Percentiles rank a stretch among this genome's conserved stretches.
Evolutionary conservation across 2,888 invertebrate genomes (phyloP).

Genomic region (Drosophila setosimentum): DNA sequence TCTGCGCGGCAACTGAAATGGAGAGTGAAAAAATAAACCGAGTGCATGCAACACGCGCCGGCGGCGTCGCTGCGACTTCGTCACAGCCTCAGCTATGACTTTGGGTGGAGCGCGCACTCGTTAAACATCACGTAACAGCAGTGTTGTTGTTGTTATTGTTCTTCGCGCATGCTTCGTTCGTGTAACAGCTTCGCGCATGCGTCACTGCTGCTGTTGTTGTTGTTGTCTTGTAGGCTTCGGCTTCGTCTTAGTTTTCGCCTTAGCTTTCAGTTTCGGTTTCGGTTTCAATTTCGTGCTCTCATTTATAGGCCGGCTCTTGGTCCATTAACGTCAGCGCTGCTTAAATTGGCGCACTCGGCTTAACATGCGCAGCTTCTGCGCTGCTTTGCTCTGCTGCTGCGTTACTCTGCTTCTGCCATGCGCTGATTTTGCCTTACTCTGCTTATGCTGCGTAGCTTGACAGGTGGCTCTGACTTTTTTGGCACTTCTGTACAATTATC

Average conservation of each 20-base stretch:
- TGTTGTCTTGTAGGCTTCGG: slow-evolving; percentile 15
- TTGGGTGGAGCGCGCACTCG: slow-evolving; percentile 25
- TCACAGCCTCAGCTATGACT: slow-evolving; percentile 10
- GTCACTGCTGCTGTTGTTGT: slow-evolving; percentile 15
- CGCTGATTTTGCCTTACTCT: slow-evolving; percentile 4
- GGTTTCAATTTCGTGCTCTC: slow-evolving; percentile 8
- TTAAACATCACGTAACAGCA: slow-evolving; percentile 61
- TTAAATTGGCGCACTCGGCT: slow-evolving; percentile 62
- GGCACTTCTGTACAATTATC: slow-evolving; percentile 41
- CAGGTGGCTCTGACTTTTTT: slow-evolving; percentile 38
- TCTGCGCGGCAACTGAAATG: slow-evolving; percentile 66
- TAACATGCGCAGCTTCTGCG: slow-evolving; percentile 1
- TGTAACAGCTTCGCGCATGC: slow-evolving; percentile 21
- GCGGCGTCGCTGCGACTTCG: slow-evolving; percentile 2
- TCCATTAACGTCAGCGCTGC: slow-evolving; percentile 54
- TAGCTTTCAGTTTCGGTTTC: slow-evolving; percentile 5
- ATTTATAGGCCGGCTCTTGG: slow-evolving; percentile 51
- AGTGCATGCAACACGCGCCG: slow-evolving; percentile 70
- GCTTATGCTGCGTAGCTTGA: slow-evolving; percentile 12
- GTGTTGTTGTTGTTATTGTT: slow-evolving; percentile 20
- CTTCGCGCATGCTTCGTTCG: slow-evolving; percentile 23
- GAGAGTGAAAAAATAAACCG: slow-evolving; percentile 55
- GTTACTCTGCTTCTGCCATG: slow-evolving; percentile 2
- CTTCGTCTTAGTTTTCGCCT: slow-evolving; percentile 3
- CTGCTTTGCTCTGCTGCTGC: slow-evolving; percentile 4